These are phyloP conservation scores for Resseliella maxima DNA, from an alignment of 2,888 invertebrate species.

Conservation along the genomic window DNA sequence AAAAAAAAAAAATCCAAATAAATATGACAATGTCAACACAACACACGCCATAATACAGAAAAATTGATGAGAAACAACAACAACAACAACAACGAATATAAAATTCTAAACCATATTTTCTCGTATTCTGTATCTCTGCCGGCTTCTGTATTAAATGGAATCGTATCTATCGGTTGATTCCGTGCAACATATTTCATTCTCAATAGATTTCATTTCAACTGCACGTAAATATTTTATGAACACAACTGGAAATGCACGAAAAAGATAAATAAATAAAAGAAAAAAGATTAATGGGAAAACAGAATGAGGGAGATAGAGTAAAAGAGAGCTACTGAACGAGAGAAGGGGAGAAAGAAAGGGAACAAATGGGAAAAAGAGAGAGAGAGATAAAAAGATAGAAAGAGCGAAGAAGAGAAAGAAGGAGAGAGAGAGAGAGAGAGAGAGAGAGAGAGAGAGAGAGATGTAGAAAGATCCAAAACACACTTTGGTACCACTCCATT, in stretches of 20 bases:
- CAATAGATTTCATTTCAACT: background rate
- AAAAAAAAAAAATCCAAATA: constrained; percentile 14
- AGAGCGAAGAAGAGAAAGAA: background rate
- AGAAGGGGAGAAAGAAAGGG: no score
- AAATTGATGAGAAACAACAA: background rate
- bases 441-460: background rate
- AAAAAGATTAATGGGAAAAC: background rate
- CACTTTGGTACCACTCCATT: background rate
- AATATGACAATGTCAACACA: constrained; percentile 43
- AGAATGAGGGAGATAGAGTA: no score
- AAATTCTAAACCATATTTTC: constrained; percentile 18
- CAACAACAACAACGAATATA: background rate
- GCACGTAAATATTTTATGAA: constrained; percentile 51
- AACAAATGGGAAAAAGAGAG: background rate
- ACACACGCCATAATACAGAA: background rate
- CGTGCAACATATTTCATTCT: background rate
- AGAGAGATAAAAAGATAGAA: background rate
- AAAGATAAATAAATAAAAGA: constrained; percentile 44
- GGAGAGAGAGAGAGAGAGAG: background rate
- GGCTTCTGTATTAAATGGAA: background rate
- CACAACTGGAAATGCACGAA: constrained; percentile 48
- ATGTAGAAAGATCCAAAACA: background rate
- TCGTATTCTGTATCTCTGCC: background rate
- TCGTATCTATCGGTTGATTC: background rate
- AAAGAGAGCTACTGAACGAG: no score